Percentiles rank a stretch among this genome's conserved stretches.
phyloP scores from a whole-genome alignment of 1,140 invertebrate species.

The Colletes latitarsis region DNA sequence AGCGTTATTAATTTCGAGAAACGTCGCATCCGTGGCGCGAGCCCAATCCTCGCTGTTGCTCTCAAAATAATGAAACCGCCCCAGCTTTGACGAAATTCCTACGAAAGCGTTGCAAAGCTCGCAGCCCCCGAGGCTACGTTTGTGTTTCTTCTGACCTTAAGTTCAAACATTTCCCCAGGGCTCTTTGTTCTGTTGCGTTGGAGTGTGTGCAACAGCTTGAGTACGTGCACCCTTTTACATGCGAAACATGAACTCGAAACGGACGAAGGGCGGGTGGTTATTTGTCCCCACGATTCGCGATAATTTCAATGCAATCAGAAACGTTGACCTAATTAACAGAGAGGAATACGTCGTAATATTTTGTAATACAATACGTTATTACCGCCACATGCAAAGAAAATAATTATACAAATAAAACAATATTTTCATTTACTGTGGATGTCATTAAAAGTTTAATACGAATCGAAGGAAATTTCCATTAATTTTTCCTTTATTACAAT shows the following conservation, averaged over 20 bases:
- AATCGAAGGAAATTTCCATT: too few species aligned
- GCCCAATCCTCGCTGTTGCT: not conserved
- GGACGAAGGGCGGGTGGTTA: not conserved
- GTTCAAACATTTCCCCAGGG: not conserved
- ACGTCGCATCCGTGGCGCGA: not conserved
- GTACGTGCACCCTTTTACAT: not conserved
- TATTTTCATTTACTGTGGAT: too few species aligned
- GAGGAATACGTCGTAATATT: not conserved
- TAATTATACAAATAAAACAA: too few species aligned
- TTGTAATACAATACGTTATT: too few species aligned
- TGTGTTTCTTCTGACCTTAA: conserved; percentile 1
- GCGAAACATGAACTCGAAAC: too few species aligned
- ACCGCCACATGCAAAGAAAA: too few species aligned
- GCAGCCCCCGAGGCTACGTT: not conserved
- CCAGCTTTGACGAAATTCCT: not conserved
- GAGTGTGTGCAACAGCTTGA: not conserved
- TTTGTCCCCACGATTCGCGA: not conserved
- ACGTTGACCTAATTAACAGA: not conserved
- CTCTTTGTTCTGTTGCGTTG: not conserved
- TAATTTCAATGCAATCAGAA: conserved; percentile 9
- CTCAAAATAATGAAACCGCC: not conserved
- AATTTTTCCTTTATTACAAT: too few species aligned
- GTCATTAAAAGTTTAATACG: too few species aligned
- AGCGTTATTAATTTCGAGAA: not conserved
- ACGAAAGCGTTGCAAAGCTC: not conserved